Evolutionary conservation across 2,888 invertebrate genomes (phyloP).

Genomic region (Protonemura montana): DNA sequence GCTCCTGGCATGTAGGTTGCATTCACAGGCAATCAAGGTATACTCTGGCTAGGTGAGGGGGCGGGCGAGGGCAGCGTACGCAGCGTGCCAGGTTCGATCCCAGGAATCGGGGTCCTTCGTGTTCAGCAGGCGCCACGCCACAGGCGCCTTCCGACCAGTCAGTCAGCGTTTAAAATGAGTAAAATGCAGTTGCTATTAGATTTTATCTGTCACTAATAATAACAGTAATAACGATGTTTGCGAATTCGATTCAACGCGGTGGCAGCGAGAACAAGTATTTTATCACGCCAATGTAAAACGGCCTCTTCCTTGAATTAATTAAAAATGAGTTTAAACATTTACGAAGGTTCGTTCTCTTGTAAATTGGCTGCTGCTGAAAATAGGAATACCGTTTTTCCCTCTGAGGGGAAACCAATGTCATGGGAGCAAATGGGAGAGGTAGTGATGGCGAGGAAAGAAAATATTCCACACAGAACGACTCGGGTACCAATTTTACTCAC

Average conservation of each 20-base stretch:
- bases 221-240: constrained; percentile 17
- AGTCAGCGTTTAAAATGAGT: not conserved
- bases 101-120: constrained; percentile 15
- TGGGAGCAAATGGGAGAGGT: not conserved
- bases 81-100: constrained; percentile 13
- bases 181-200: not conserved
- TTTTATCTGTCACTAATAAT: constrained; percentile 24
- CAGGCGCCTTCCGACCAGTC: not conserved
- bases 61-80: too few species aligned
- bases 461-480: not conserved
- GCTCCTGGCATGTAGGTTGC: too few species aligned
- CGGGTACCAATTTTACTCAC: constrained; percentile 37
- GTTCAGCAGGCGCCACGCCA: not conserved
- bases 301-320: constrained; percentile 16
- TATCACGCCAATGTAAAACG: constrained; percentile 7
- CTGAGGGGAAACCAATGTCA: not conserved
- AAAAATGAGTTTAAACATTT: not conserved
- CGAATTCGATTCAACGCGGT: not conserved
- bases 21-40: too few species aligned
- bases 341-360: not conserved
- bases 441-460: not conserved
- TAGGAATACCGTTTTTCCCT: not conserved
- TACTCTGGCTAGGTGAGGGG: too few species aligned
- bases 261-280: not conserved
- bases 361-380: not conserved